phyloP scores from a whole-genome alignment of 1,140 invertebrate species.

The Zaprionus inermis region DNA sequence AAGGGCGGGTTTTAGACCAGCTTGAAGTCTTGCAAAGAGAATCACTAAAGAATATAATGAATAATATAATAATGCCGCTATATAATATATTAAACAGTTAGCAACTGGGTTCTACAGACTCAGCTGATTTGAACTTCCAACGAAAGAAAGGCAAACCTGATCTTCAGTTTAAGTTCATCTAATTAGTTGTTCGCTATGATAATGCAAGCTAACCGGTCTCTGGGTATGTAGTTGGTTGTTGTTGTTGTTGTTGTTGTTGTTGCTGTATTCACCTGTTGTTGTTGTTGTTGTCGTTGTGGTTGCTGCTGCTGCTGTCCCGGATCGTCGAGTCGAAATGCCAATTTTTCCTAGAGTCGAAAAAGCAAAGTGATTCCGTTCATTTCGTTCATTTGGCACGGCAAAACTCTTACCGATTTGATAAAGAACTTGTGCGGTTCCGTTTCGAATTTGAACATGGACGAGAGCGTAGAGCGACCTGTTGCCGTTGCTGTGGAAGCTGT shows the following conservation, averaged over 20 bases:
- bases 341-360: conserved; percentile 30
- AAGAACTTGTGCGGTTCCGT: conserved; percentile 38
- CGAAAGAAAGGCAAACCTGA: not conserved
- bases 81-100: no score
- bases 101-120: no score
- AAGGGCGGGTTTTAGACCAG: no score
- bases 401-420: conserved; percentile 39
- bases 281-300: not conserved
- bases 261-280: conserved; percentile 14
- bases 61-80: no score
- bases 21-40: not conserved
- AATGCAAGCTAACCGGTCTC: conserved; percentile 1
- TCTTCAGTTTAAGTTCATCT: not conserved
- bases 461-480: conserved; percentile 1
- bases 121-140: no score
- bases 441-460: conserved; percentile 35
- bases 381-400: not conserved
- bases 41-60: no score
- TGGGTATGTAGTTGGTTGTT: not conserved
- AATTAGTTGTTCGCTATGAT: not conserved
- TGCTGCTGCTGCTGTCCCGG: conserved; percentile 19
- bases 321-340: conserved; percentile 31
- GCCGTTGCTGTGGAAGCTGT: not conserved
- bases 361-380: not conserved
- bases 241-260: not conserved